Evolutionary conservation across 1,140 invertebrate species (phyloP), one percentile per base, ranked within the genome.

Genomic region (Cotesia vestalis): DNA sequence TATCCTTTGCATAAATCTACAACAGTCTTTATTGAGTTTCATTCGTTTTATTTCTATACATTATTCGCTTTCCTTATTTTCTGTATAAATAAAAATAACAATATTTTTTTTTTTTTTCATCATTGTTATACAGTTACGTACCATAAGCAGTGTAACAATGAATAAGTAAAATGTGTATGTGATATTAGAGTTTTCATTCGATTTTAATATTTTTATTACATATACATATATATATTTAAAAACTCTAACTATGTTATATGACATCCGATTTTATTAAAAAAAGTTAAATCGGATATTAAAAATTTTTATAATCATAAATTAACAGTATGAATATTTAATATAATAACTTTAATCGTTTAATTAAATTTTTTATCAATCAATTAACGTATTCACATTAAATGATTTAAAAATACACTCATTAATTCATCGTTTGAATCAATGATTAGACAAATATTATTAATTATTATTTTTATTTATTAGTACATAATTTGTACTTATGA

Each of bases 21-120:
- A 85, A 85, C 84, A 86, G 84, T 85, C 83, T 86, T 86, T 83
- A 82, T 84, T 84, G 80, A 75, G 79, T 74, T 71, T 70, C 76
- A 76, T 76, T 78, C 70, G 70, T 82, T 74, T 79, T 51, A 82
- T 77, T 68, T 74, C 79, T 81, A 70, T 81, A 82, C 76, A 81
- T 74, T 69, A 71, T 79, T 76, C 66, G 70, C 73, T 70, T 73
- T 74, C 67, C 68, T 62, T 76, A 72, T 70, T 67, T 75, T 68
- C 62, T 75, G 74, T 82, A 82, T 80, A 84, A 81, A 82, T 83
- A 83, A 84, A 83, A 84, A 66, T 83, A 83, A 83, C 78, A 79
- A 77, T 79, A 78, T 46, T 40, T 40, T 9, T 40, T 40, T 40
- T 81, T 79, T 80, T 80, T 79, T 69, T n/a, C 78, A 84, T 74